A percentile compares a stretch with the other conserved stretches of the same genome.
Conservation (phyloP, 2,888 invertebrate species). For the Rotaria socialis region DNA sequence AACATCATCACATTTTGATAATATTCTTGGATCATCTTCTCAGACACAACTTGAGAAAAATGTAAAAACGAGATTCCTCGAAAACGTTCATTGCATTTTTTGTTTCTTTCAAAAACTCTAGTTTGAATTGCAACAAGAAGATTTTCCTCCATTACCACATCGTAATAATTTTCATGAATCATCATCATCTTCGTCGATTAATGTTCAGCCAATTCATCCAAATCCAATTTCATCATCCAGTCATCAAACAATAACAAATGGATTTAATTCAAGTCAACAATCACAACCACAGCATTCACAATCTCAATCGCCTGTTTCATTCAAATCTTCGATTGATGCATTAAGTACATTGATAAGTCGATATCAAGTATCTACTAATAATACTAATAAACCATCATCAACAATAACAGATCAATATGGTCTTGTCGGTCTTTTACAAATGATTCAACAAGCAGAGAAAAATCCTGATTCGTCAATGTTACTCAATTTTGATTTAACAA, state of each 20-base stretch:
- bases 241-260: not conserved
- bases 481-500: conserved; percentile 93
- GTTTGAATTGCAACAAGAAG: conserved; percentile 87
- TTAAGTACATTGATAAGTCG: not conserved
- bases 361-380: not conserved
- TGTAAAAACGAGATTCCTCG: not conserved
- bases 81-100: too few relatives aligned
- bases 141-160: conserved; percentile 90
- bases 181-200: not conserved
- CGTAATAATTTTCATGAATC: not conserved
- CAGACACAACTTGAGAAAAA: conserved; percentile 7
- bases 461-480: conserved; percentile 92
- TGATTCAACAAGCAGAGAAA: conserved; percentile 92
- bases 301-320: not conserved
- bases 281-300: not conserved
- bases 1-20: not conserved
- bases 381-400: conserved; percentile 68
- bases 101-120: conserved; percentile 46
- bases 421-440: conserved; percentile 93
- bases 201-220: not conserved
- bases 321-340: not conserved
- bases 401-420: conserved; percentile 99
- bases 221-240: not conserved
- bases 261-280: not conserved
- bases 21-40: not conserved